Evolutionary conservation across 2,797 vertebrate genomes (phyloP), one percentile per base, ranked within the genome.

Genomic region (Apogon talboti): DNA sequence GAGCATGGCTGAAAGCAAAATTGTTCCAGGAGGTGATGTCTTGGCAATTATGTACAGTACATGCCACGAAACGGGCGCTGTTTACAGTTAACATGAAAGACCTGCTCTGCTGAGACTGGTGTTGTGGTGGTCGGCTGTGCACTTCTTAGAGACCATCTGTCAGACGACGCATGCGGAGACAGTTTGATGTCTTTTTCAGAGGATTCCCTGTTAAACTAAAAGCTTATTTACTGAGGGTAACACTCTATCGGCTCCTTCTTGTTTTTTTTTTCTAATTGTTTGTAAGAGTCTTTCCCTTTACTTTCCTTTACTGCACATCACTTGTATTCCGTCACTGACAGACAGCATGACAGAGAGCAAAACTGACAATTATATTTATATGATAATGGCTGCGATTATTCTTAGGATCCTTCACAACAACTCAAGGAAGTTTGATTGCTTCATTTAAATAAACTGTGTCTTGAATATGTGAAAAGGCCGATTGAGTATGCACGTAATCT

Each of bases 351-450:
- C 61, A 40, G 61, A 42, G 6, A 13, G 30, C 47, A 42, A 69
- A 71, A 53, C 40, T 66, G 66, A 74, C 49, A 74, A 49, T 64
- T 67, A 55, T 85, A 56, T 84, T 86, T 72, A 71, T 76, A 84
- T 87, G 75, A 61, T 83, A 84, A 85, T 87, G 50, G 18, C 1
- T 41, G 37, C 61, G 51, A 78, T 72, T 78, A 85, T 59, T 65
- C 57, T 44, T 16, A 14, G 54, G 45, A 68, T 82, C 76, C 73
- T 76, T 47, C 71, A 67, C 37, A 76, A 57, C 66, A 79, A 55
- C 54, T 63, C 47, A 11, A 65, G 74, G 33, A 67, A 78, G 62
- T 83, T 76, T 89, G 82, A 89, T 85, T 84, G 74, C 78, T 71
- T 82, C 52, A 70, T 79, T 86, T 80, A 72, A 76, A 83, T 88